A percentile compares a stretch with the other conserved stretches of the same genome.
These are phyloP conservation scores for Enoplosus armatus DNA, from an alignment of 2,797 vertebrate species.

Conservation along the genomic window DNA sequence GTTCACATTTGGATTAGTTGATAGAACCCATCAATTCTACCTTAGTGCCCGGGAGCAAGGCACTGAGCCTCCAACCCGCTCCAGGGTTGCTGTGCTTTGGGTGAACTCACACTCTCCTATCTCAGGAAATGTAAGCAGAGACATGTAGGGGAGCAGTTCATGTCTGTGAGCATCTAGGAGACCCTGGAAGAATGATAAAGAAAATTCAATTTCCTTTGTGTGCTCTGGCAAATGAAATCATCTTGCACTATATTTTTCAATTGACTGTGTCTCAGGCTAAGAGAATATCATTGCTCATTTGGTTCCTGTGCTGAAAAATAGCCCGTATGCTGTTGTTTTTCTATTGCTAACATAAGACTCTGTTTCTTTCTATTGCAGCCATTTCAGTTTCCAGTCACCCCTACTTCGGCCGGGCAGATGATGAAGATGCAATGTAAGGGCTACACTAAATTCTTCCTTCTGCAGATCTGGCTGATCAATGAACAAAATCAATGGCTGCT, in stretches of 20 bases:
- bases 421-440: conserved; percentile 94
- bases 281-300: conserved; percentile 75
- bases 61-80: conserved; percentile 15
- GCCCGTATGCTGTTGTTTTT: conserved; percentile 44
- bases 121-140: conserved; percentile 47
- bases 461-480: conserved; percentile 9
- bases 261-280: conserved; percentile 62
- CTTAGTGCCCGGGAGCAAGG: conserved; percentile 29
- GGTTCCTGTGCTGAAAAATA: conserved; percentile 59
- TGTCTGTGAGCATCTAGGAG: conserved; percentile 61
- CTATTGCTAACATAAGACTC: conserved; percentile 46
- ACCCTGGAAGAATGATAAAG: conserved; percentile 68
- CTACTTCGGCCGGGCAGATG: conserved; percentile 91
- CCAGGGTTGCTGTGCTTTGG: conserved; percentile 19
- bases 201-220: conserved; percentile 77
- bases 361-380: conserved; percentile 80
- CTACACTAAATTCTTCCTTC: conserved; percentile 20
- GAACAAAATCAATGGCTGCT: conserved; percentile 8
- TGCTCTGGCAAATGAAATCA: conserved; percentile 75
- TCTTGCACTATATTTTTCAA: conserved; percentile 67
- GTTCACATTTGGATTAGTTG: conserved; percentile 15
- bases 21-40: conserved; percentile 27
- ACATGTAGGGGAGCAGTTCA: conserved; percentile 30
- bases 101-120: conserved; percentile 30
- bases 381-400: conserved; percentile 95